Evolutionary conservation across 2,888 invertebrate species (phyloP), one percentile per base, ranked within the genome.

Genomic region (Callinectes sapidus): DNA sequence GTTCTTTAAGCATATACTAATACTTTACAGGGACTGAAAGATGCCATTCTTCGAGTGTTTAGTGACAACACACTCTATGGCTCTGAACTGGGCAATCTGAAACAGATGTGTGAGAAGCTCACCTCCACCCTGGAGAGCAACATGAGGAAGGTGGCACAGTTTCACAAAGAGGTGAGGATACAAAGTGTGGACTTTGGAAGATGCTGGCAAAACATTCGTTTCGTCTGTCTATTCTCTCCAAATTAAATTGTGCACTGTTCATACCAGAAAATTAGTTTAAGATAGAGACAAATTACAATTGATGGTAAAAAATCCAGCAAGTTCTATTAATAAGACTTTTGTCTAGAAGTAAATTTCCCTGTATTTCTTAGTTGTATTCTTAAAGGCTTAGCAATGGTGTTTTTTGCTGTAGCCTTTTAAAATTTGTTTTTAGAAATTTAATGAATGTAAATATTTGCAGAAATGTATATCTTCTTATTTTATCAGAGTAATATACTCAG

Each of bases 81-180:
- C 32, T 92, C 87, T 48, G 92, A 94, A 86, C 35, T 94, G 35
- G 94, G 94, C 14, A 61, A 87, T 42, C 89, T 92, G 81, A 94
- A 94, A 48, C 90, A 90, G 10, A 87, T 94, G 66, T 88, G 91
- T 81, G 93, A 94, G 71, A 93, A 93, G 55, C 81, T 94, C 16
- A 93, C 93, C 39, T 35, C 90, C 1, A 94, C 93, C 5, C 87
- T 94, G 10, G 94, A 94, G 89, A 89, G 86, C 42, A 94, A 91
- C 14, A 87, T 92, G n/a, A 92, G 94, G 77, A 94, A 94, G 48
- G 90, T 93, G 1, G 92, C 92, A n/a, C 94, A 94, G 87, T 93
- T 94, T 61, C 94, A 94, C 87, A 94, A 94, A 54, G 94, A 94
- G 94, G 94, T 94, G 55, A 89, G 93, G 61, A 35, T 14, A 48